Base-by-base conservation (phyloP, 2,888 invertebrate species). In the Asteroscopus sphinx region DNA sequence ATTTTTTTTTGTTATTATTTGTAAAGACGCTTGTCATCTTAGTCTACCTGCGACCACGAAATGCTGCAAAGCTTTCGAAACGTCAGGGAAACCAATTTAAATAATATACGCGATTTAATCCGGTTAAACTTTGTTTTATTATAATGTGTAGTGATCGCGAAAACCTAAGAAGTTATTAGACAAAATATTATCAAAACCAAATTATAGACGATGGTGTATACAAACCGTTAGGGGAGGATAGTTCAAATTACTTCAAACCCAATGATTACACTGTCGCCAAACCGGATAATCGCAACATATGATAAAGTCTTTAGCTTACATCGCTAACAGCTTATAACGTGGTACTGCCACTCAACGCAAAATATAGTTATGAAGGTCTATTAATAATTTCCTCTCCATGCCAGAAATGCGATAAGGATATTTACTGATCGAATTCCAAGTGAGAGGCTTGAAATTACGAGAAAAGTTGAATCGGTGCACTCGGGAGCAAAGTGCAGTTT, bases 211-310 rank as follows among this genome's bases (percentile, higher is more conserved):
- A 44, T 45, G 45, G 52, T 68, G 53, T 53, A 45, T 17, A 52
- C 68, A 16, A 1, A n/a, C 65, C 56, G 11, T 35, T 61, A 58
- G 28, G 33, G 16, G 42, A 70, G 54, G 71, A 77, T 76, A 74
- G 71, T 68, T 60, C 47, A 36, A 28, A 17, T n/a, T n/a, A n/a
- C n/a, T n/a, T n/a, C n/a, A n/a, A n/a, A n/a, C n/a, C 30, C 56
- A 49, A 58, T 63, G 53, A 70, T 77, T 63, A 68, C 76, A 77
- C 73, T 67, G 70, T 48, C 59, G 73, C 74, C 74, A 69, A 75
- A 79, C 77, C 77, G 79, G 82, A 79, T 81, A 74, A 79, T 77
- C 77, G 59, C 76, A 75, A 80, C 78, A 83, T 79, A 84, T 81
- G 76, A 81, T 79, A 78, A 80, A 77, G 67, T 70, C 26, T 80